A percentile compares a stretch with the other conserved stretches of the same genome.
These are phyloP conservation scores for Lacerta agilis DNA, from an alignment of 2,797 vertebrate genomes.

Conservation along the genomic window DNA sequence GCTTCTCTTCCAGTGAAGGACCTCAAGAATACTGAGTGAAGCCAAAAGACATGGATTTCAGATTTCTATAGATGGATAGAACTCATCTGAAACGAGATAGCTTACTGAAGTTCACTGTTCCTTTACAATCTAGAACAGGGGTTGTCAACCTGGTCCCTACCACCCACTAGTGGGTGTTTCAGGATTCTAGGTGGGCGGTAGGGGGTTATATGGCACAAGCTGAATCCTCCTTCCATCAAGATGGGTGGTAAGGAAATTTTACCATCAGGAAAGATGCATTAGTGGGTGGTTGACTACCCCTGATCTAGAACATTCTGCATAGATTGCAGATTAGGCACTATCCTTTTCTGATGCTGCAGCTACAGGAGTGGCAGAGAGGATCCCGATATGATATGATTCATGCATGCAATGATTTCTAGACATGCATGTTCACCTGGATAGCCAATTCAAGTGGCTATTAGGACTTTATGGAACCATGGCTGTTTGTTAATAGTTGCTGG, in stretches of 20 bases:
- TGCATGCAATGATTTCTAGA: not conserved
- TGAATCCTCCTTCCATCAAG: too few species aligned
- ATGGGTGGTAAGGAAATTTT: too few species aligned
- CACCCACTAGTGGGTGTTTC: too few species aligned
- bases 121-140: not conserved
- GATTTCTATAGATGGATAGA: not conserved
- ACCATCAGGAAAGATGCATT: too few species aligned
- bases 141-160: too few species aligned
- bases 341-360: not conserved
- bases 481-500: too few species aligned
- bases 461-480: not conserved
- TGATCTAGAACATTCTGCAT: not conserved
- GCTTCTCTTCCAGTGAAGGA: not conserved
- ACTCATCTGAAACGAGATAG: not conserved
- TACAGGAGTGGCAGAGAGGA: not conserved
- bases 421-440: not conserved
- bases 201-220: too few species aligned
- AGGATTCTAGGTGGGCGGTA: too few species aligned
- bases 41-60: not conserved
- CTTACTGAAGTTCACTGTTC: not conserved
- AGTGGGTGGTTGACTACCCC: too few species aligned
- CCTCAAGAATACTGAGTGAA: not conserved
- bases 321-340: not conserved
- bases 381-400: not conserved
- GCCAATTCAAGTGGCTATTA: not conserved